These are phyloP conservation scores for Apodemia hepburni DNA, from an alignment of 2,888 invertebrate genomes.

Conservation along the genomic window DNA sequence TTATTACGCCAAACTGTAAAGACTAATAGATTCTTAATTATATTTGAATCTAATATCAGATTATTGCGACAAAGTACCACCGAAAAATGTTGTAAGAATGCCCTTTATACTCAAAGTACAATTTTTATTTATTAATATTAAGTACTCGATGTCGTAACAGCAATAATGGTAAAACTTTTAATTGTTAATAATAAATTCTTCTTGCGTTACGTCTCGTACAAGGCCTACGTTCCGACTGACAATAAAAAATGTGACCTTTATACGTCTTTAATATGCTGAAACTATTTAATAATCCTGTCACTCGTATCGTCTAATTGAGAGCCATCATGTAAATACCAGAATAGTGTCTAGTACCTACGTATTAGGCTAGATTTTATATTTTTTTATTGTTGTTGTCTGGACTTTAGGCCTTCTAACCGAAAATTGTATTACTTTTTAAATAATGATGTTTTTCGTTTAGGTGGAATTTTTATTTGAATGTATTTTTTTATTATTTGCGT, in stretches of 20 bases:
- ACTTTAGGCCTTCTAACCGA: neutral
- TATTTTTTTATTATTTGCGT: too few species aligned
- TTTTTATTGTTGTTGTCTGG: neutral
- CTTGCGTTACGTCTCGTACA: too few species aligned
- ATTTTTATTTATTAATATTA: constrained; percentile 1
- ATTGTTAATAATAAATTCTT: too few species aligned
- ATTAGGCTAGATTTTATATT: too few species aligned
- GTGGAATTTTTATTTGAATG: too few species aligned
- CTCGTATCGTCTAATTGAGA: neutral
- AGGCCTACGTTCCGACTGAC: neutral
- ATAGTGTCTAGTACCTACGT: too few species aligned
- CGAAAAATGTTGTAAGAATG: constrained; percentile 2
- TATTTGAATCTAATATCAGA: neutral
- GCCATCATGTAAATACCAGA: neutral
- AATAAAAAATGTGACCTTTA: constrained; percentile 1
- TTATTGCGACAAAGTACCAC: neutral
- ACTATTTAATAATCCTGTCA: neutral
- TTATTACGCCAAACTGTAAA: neutral
- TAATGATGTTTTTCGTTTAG: neutral
- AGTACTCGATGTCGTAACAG: too few species aligned
- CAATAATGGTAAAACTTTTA: too few species aligned
- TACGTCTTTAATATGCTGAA: neutral
- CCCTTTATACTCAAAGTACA: neutral
- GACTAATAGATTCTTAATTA: neutral
- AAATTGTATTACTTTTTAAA: neutral